These are phyloP conservation scores for Microctenopoma steveboyesi DNA, from an alignment of 2,797 vertebrate genomes.

Conservation along the genomic window DNA sequence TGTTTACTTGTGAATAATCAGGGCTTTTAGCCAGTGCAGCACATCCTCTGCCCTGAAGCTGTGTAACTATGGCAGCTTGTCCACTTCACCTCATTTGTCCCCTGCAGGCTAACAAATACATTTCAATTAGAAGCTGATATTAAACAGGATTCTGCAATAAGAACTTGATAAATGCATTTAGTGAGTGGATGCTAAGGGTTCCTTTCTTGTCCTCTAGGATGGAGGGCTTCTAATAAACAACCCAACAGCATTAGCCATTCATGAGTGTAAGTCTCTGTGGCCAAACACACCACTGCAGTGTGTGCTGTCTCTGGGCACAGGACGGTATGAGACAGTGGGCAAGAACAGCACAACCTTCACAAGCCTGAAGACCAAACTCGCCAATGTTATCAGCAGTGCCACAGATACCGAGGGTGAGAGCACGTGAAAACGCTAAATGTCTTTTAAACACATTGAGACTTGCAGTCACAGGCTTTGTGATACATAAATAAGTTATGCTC, in stretches of 20 bases:
- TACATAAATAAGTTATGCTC: background rate
- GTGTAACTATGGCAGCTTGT: conserved; percentile 28
- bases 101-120: conserved; percentile 33
- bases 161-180: background rate
- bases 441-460: background rate
- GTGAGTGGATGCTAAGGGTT: conserved; percentile 1
- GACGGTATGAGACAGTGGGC: conserved; percentile 85
- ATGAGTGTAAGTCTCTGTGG: conserved; percentile 96
- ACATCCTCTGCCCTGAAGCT: conserved; percentile 39
- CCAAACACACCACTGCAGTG: conserved; percentile 92
- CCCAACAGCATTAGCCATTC: conserved; percentile 93
- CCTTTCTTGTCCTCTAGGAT: conserved; percentile 81
- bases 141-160: background rate
- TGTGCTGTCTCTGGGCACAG: conserved; percentile 94
- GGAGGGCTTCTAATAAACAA: conserved; percentile 97
- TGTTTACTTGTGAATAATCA: conserved; percentile 52
- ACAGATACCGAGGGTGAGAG: conserved; percentile 95
- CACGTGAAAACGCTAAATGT: background rate
- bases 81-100: conserved; percentile 51
- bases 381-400: conserved; percentile 95
- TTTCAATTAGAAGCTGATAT: conserved; percentile 17
- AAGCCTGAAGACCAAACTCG: conserved; percentile 93
- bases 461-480: background rate
- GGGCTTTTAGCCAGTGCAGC: conserved; percentile 36
- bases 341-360: conserved; percentile 86